A percentile compares a stretch with the other conserved stretches of the same genome.
phyloP scores from a whole-genome alignment of 2,888 invertebrate species.

The Eremobia ochroleuca region DNA sequence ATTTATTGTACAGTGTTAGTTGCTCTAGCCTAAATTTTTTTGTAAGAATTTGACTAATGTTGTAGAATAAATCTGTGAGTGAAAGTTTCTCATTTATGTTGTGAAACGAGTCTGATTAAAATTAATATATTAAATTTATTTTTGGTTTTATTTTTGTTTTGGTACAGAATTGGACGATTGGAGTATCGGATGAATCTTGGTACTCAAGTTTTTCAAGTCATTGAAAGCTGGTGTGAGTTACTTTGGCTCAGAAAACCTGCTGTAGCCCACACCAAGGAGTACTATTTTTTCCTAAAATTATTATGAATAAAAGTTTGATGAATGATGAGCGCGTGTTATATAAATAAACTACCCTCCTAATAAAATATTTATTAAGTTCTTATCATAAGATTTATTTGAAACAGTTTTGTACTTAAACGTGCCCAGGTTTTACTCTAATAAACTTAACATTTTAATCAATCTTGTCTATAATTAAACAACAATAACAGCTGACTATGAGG shows the following conservation, averaged over 20 bases:
- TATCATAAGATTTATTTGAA: neutral
- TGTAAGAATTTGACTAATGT: slow-evolving; percentile 77
- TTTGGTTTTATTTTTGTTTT: slow-evolving; percentile 72
- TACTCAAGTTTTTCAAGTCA: neutral
- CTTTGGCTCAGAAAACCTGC: neutral
- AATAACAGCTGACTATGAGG: neutral
- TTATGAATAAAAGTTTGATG: slow-evolving; percentile 5
- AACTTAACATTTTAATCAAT: slow-evolving; percentile 33
- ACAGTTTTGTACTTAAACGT: slow-evolving; percentile 26
- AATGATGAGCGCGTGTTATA: neutral
- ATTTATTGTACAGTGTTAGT: slow-evolving; percentile 80
- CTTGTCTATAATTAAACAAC: slow-evolving; percentile 24
- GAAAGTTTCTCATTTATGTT: slow-evolving; percentile 87
- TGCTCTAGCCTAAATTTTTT: slow-evolving; percentile 76
- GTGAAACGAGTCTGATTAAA: slow-evolving; percentile 90
- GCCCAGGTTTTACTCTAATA: slow-evolving; percentile 39
- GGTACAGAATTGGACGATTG: neutral
- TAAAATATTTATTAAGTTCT: slow-evolving; percentile 14
- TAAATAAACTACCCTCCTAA: neutral
- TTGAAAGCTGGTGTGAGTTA: neutral
- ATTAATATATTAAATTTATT: slow-evolving; percentile 83
- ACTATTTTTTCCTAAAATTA: neutral
- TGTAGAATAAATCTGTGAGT: slow-evolving; percentile 80
- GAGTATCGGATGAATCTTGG: neutral
- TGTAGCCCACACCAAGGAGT: neutral